phyloP scores from a whole-genome alignment of 2,888 invertebrate genomes.

The Agrilus biguttatus region DNA sequence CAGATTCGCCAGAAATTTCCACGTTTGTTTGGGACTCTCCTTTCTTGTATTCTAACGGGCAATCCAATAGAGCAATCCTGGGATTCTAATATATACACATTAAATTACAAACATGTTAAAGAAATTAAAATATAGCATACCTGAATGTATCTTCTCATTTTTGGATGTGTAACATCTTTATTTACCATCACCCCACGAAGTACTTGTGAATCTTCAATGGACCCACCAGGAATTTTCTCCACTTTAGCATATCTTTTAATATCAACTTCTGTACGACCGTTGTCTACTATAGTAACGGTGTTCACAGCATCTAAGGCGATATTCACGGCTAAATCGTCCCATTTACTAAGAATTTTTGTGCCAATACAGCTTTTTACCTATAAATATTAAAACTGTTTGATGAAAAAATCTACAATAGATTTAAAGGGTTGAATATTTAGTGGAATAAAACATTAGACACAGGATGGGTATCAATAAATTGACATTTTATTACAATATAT shows the following conservation, averaged over 20 bases:
- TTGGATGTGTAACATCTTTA: conserved; percentile 96
- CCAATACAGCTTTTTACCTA: conserved; percentile 81
- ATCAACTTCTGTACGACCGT: conserved; percentile 88
- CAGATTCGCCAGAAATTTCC: conserved; percentile 82
- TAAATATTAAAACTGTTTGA: conserved; percentile 6
- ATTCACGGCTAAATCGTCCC: conserved; percentile 90
- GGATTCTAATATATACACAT: conserved; percentile 52
- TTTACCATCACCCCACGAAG: conserved; percentile 94
- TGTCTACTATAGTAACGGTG: conserved; percentile 77
- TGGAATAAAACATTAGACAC: too few species aligned
- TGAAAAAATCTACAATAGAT: too few species aligned
- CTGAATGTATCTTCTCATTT: conserved; percentile 84
- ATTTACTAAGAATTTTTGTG: conserved; percentile 92
- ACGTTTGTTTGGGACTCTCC: conserved; percentile 97
- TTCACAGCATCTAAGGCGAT: conserved; percentile 92
- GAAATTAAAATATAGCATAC: conserved; percentile 11
- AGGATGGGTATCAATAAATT: too few species aligned
- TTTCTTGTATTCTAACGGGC: conserved; percentile 96
- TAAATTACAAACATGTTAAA: conserved; percentile 5
- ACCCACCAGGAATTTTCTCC: conserved; percentile 87
- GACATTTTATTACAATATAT: too few species aligned
- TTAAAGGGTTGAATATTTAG: too few species aligned
- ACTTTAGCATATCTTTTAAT: conserved; percentile 96
- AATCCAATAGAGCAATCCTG: conserved; percentile 86
- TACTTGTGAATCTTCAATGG: conserved; percentile 87